A percentile compares a stretch with the other conserved stretches of the same genome.
phyloP scores from a whole-genome alignment of 2,113 vertebrate species.

The human (Homo sapiens) region DNA sequence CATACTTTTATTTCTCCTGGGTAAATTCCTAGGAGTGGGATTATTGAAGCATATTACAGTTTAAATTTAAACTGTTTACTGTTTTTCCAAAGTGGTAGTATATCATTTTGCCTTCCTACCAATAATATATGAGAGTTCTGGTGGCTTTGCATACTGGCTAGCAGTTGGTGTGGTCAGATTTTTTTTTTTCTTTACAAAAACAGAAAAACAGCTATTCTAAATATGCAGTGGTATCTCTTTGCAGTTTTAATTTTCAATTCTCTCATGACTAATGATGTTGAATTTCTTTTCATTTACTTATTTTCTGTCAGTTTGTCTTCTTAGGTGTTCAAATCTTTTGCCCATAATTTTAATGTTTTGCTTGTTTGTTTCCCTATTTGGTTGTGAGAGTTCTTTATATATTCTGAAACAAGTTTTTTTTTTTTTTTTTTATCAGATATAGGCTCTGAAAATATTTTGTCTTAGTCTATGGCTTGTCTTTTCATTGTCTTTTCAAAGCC shows the following conservation, averaged over 20 bases:
- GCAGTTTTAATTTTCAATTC: neutral
- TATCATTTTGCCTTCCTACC: neutral
- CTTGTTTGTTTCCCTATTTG: neutral
- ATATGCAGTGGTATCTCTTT: neutral
- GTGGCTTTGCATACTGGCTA: neutral
- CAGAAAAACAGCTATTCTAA: neutral
- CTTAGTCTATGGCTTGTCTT: neutral
- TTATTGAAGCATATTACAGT: neutral
- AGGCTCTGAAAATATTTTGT: neutral
- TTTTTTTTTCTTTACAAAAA: neutral
- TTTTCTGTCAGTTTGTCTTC: neutral
- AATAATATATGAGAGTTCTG: neutral
- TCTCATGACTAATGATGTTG: neutral
- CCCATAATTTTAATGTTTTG: neutral
- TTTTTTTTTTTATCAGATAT: neutral
- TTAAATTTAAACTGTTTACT: neutral
- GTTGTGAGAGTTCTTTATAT: neutral
- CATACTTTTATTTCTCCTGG: neutral
- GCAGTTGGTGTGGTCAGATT: neutral
- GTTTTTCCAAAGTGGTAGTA: neutral
- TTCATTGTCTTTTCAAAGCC: neutral
- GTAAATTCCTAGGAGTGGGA: neutral
- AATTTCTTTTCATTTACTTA: neutral
- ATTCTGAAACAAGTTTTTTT: neutral
- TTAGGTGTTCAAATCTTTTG: neutral